Percentiles rank a stretch among this genome's conserved stretches.
Evolutionary conservation across 2,113 vertebrate genomes (phyloP).

Genomic region (Spilogale gracilis): DNA sequence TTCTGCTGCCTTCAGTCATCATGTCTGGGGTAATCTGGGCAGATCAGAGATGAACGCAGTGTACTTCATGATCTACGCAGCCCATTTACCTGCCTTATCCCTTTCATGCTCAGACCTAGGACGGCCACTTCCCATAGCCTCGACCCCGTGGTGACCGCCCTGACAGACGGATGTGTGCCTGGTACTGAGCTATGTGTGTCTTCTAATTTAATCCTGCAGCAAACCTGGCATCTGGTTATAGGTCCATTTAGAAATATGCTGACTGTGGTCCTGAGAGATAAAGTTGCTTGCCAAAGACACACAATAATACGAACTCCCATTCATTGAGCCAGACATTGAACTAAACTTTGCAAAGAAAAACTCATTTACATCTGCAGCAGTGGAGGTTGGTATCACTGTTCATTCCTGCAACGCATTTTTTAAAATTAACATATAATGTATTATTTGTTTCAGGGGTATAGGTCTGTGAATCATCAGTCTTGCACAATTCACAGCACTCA

Average conservation of each 20-base stretch:
- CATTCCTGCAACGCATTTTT: neutral
- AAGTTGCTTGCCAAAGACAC: neutral
- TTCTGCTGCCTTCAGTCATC: neutral
- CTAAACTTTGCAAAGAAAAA: neutral
- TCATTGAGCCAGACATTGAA: neutral
- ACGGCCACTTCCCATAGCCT: accelerated
- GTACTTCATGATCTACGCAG: neutral
- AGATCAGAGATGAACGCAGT: accelerated
- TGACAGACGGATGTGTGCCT: accelerated
- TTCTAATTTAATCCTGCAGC: neutral
- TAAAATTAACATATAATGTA: no score
- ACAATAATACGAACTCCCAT: no score
- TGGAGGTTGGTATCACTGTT: neutral
- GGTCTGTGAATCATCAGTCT: no score
- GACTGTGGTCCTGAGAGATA: neutral
- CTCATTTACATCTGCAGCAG: neutral
- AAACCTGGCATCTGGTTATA: neutral
- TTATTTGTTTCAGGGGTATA: no score
- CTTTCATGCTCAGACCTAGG: neutral
- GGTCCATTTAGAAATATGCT: neutral
- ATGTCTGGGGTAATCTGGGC: neutral
- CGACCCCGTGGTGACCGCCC: neutral
- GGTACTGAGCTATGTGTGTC: neutral
- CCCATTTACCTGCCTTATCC: accelerated
- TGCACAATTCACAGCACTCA: no score